A percentile compares a stretch with the other conserved stretches of the same genome.
These are phyloP conservation scores for Sphinx pinastri DNA, from an alignment of 2,888 invertebrate genomes.

Conservation along the genomic window DNA sequence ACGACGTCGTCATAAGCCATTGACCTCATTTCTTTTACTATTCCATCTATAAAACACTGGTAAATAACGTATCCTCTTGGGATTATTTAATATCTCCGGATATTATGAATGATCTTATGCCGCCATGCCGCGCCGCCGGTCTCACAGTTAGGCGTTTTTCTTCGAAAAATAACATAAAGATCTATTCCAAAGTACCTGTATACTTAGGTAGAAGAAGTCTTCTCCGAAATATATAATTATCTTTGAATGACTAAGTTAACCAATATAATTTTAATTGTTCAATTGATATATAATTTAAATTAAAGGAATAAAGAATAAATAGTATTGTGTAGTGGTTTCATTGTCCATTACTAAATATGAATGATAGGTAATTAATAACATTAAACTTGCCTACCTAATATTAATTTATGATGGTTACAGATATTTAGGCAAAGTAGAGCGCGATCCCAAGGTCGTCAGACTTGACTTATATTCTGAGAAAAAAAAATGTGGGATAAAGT, in stretches of 20 bases:
- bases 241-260: too few species aligned
- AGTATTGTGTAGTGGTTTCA: too few species aligned
- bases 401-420: too few species aligned
- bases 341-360: background rate
- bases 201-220: background rate
- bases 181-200: background rate
- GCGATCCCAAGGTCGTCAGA: too few species aligned
- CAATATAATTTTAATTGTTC: too few species aligned
- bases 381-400: too few species aligned
- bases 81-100: conserved; percentile 39
- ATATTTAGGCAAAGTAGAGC: too few species aligned
- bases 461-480: too few species aligned
- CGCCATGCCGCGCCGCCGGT: background rate
- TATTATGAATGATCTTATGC: conserved; percentile 28
- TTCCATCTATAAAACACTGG: conserved; percentile 55
- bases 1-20: conserved; percentile 45
- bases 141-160: background rate
- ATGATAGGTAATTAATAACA: background rate
- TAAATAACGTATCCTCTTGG: conserved; percentile 45
- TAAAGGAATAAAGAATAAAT: too few species aligned
- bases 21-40: conserved; percentile 60
- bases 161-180: background rate
- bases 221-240: too few species aligned
- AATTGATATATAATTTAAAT: background rate
- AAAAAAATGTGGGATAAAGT: too few species aligned